These are phyloP conservation scores for Zosterops hypoxanthus DNA, from an alignment of 2,113 vertebrate genomes.

Conservation along the genomic window DNA sequence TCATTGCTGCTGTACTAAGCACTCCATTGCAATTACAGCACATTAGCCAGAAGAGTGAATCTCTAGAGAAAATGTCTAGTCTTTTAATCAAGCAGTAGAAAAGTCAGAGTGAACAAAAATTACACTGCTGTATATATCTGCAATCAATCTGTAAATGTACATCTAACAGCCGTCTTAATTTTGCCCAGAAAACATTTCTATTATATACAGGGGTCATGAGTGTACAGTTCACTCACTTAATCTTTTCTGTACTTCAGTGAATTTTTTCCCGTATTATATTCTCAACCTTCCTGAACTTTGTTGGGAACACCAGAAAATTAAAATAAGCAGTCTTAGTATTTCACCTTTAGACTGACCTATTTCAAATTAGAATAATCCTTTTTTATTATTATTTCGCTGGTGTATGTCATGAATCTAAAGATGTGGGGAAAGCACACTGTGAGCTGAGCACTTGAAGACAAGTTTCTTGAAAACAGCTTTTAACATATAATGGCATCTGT, in stretches of 20 bases:
- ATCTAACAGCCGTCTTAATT: conserved; percentile 11
- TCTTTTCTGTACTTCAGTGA: conserved; percentile 20
- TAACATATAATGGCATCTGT: conserved; percentile 3
- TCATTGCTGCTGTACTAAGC: conserved; percentile 42
- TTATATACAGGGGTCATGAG: conserved; percentile 19
- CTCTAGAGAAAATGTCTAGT: conserved; percentile 71
- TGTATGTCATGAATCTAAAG: background rate
- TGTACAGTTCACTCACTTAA: background rate
- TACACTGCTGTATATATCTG: background rate
- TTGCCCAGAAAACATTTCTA: conserved; percentile 21
- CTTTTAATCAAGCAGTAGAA: conserved; percentile 75
- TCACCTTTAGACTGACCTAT: background rate
- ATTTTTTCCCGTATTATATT: conserved; percentile 11
- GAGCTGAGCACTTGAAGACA: background rate
- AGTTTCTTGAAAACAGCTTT: background rate
- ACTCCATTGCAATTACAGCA: conserved; percentile 75
- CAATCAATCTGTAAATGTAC: background rate
- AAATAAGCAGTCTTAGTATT: background rate
- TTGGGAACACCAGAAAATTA: conserved; percentile 5
- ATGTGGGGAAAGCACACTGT: background rate
- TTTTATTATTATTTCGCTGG: background rate
- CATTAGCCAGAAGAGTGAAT: conserved; percentile 71
- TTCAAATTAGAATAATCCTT: background rate
- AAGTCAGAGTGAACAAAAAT: conserved; percentile 64
- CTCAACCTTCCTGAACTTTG: conserved; percentile 15